phyloP scores from a whole-genome alignment of 2,113 vertebrate species.

The Paedocypris sp. region DNA sequence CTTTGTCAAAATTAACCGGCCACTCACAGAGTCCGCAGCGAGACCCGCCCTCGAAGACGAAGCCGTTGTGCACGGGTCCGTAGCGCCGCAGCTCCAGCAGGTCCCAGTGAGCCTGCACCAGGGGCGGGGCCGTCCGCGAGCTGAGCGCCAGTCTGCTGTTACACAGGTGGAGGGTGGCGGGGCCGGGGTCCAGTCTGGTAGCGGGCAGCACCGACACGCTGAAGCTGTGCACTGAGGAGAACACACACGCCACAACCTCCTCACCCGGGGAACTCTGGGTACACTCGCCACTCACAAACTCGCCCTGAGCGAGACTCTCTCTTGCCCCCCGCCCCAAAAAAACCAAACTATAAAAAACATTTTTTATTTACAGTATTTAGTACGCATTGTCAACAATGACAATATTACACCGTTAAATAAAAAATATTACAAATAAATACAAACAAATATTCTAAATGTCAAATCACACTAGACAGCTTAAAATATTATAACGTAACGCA shows the following conservation, averaged over 20 bases:
- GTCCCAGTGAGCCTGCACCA: conserved; percentile 81
- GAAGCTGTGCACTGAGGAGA: conserved; percentile 81
- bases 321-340: no score
- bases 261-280: no score
- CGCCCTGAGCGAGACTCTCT: no score
- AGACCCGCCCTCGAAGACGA: conserved; percentile 95
- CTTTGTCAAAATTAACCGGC: not conserved
- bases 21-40: conserved; percentile 94
- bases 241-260: not conserved
- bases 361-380: no score
- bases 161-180: conserved; percentile 88
- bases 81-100: conserved; percentile 88
- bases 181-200: conserved; percentile 84
- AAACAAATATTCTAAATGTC: no score
- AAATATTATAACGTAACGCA: no score
- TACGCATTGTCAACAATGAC: no score
- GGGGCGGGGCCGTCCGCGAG: conserved; percentile 75
- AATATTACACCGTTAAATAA: no score
- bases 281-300: no score
- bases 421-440: no score
- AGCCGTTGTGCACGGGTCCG: conserved; percentile 82
- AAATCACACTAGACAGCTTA: no score
- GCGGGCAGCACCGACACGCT: conserved; percentile 78
- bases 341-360: no score
- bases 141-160: conserved; percentile 79